Percentiles rank a stretch among this genome's conserved stretches.
Evolutionary conservation across 2,113 vertebrate genomes (phyloP).

Genomic region (Anhinga rufa): DNA sequence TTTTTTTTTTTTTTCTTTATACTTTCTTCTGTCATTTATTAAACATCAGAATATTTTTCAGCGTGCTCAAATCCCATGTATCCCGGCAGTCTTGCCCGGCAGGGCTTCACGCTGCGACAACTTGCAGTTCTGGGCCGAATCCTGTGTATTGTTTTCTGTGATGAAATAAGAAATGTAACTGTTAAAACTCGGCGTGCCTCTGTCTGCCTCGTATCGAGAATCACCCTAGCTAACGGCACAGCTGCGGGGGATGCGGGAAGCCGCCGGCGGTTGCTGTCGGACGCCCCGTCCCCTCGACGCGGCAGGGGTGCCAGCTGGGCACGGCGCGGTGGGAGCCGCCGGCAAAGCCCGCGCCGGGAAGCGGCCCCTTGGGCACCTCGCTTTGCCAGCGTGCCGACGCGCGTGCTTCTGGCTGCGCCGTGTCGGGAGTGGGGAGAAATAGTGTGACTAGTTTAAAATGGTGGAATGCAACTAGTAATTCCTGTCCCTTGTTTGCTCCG

Average conservation of each 20-base stretch:
- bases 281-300: not conserved
- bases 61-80: constrained; percentile 6
- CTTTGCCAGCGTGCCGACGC: not conserved
- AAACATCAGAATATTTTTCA: constrained; percentile 64
- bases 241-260: not conserved
- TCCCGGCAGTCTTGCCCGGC: not conserved
- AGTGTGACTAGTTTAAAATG: not conserved
- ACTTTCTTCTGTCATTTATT: constrained; percentile 59
- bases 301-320: not conserved
- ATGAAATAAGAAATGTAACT: not conserved
- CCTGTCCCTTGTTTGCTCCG: not conserved
- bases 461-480: not conserved
- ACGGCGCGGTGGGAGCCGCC: not conserved
- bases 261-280: not conserved
- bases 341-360: not conserved
- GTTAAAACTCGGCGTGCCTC: not conserved
- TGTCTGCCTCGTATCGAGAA: constrained; percentile 1
- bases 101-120: not conserved
- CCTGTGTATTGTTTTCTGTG: not conserved
- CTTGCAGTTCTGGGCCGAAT: not conserved
- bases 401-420: not conserved
- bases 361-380: not conserved
- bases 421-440: not conserved
- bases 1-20: not conserved
- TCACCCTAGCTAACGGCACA: not conserved